Conservation (phyloP, 2,113 vertebrate species). For the Narcine bancroftii region DNA sequence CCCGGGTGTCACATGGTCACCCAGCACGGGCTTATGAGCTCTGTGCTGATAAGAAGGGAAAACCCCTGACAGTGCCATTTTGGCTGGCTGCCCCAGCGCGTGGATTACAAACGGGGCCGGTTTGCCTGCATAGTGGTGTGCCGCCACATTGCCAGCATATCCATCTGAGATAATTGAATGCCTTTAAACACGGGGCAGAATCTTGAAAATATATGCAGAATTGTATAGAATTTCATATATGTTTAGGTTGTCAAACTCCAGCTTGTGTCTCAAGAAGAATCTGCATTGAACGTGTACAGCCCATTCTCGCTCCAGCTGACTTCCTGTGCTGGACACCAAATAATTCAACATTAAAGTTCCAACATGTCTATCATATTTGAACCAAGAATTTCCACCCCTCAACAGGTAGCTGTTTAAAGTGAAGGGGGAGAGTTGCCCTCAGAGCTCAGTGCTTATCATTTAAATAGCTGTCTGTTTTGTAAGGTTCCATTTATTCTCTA, state of each 20-base stretch:
- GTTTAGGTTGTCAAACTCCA: too few species aligned
- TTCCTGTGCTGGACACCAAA: neutral
- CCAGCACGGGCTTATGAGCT: too few species aligned
- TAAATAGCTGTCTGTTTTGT: neutral
- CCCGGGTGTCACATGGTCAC: too few species aligned
- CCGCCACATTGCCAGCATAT: slow-evolving; percentile 21
- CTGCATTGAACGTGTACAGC: neutral
- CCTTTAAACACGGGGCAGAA: neutral
- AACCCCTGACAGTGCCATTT: too few species aligned
- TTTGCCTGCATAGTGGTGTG: too few species aligned
- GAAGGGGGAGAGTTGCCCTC: neutral
- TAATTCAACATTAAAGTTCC: neutral
- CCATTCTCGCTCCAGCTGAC: neutral
- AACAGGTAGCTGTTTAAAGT: slow-evolving; percentile 1
- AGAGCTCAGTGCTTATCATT: neutral
- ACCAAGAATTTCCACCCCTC: neutral
- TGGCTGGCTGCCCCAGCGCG: too few species aligned
- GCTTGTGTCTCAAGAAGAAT: neutral
- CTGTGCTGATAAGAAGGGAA: too few species aligned
- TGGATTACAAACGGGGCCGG: too few species aligned
- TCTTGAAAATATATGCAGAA: neutral
- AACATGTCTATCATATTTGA: too few species aligned
- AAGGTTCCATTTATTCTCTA: neutral
- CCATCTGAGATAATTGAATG: slow-evolving; percentile 28
- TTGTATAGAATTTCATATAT: neutral